Evolutionary conservation across 2,113 vertebrate genomes (phyloP), one percentile per base, ranked within the genome.

Genomic region (Trinectes maculatus): DNA sequence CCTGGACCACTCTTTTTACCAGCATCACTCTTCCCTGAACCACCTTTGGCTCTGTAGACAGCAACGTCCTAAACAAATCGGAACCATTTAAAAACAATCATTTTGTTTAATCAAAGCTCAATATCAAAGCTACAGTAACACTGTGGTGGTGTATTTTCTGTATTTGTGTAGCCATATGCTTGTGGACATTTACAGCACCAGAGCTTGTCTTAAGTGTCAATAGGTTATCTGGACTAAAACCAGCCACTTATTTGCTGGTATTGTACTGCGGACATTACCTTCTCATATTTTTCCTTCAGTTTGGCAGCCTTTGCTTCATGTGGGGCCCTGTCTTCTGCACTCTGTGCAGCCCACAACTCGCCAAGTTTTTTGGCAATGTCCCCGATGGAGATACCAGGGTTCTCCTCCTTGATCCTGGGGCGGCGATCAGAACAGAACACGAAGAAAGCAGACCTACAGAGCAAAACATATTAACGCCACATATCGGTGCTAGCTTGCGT

Each of bases 201-300:
- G n/a, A n/a, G n/a, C n/a, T n/a, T n/a, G n/a, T n/a, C n/a, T n/a
- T n/a, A 37, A n/a, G n/a, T n/a, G n/a, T n/a, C n/a, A n/a, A n/a
- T n/a, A n/a, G n/a, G n/a, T n/a, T n/a, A n/a, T n/a, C n/a, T n/a
- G n/a, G n/a, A n/a, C 1, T 37, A 44, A 6, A 1, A n/a, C n/a
- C n/a, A n/a, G n/a, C n/a, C n/a, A n/a, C n/a, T n/a, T n/a, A n/a
- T n/a, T n/a, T n/a, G n/a, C n/a, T n/a, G n/a, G n/a, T n/a, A n/a
- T n/a, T n/a, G n/a, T n/a, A n/a, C n/a, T n/a, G n/a, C n/a, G n/a
- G n/a, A n/a, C n/a, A n/a, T n/a, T n/a, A 99, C 96, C 96, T 97
- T 99, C 43, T 98, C 96, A 0, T 99, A 99, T 73, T 98, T 99
- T 79, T 99, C 96, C 94, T 99, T 99, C 86, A 98, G 91, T 16